Evolutionary conservation across 2,888 invertebrate genomes (phyloP).

Genomic region (Caenorhabditis imperialis): DNA sequence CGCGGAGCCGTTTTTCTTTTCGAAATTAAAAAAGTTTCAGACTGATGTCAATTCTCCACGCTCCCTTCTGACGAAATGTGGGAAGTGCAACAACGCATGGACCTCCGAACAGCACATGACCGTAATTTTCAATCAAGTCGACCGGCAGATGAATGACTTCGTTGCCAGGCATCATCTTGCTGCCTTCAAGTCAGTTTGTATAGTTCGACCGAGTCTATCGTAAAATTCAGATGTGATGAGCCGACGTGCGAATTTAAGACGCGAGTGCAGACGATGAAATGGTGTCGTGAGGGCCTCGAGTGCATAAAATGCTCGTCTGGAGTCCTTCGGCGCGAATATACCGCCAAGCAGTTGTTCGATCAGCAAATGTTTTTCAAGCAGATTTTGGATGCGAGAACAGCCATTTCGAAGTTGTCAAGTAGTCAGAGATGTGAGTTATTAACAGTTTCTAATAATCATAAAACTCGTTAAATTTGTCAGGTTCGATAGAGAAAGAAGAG

Average conservation of each 20-base stretch:
- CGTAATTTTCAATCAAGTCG: conserved; percentile 48
- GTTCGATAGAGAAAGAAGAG: conserved; percentile 16
- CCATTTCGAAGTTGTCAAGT: conserved; percentile 40
- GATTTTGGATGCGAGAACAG: conserved; percentile 65
- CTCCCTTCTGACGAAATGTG: conserved; percentile 44
- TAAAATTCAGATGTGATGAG: conserved; percentile 67
- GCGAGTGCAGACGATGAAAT: conserved; percentile 48
- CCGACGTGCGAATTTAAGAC: conserved; percentile 62
- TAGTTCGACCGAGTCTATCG: too few relatives aligned
- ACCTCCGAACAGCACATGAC: conserved; percentile 11
- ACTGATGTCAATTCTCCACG: conserved; percentile 41
- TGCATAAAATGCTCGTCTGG: conserved; percentile 69
- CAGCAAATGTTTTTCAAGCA: conserved; percentile 72
- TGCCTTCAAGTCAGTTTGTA: conserved; percentile 35
- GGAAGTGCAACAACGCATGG: conserved; percentile 43
- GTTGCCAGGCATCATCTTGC: conserved; percentile 46
- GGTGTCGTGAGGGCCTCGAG: conserved; percentile 64
- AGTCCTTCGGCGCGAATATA: conserved; percentile 67
- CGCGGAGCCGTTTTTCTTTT: neutral
- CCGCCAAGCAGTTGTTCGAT: conserved; percentile 68
- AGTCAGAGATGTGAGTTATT: conserved; percentile 60
- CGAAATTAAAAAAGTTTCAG: conserved; percentile 18
- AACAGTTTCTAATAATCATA: too few relatives aligned
- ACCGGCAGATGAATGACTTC: conserved; percentile 42
- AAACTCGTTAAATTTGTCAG: too few relatives aligned